Percentiles rank a stretch among this genome's conserved stretches.
Evolutionary conservation across 1,140 invertebrate species (phyloP).

Genomic region (Penaeus vannamei): DNA sequence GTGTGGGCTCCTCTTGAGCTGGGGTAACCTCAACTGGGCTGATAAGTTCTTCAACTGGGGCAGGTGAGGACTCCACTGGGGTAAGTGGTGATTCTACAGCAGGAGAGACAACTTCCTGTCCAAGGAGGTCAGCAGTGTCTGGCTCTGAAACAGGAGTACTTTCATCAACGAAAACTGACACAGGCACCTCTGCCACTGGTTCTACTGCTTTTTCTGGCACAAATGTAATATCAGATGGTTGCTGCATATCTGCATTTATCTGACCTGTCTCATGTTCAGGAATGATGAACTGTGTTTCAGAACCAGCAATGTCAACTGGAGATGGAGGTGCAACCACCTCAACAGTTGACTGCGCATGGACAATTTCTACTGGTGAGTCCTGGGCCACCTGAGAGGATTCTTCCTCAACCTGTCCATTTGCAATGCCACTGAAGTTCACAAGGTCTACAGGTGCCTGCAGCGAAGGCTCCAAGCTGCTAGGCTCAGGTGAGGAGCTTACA

Average conservation of each 20-base stretch:
- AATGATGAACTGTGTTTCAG: conserved; percentile 38
- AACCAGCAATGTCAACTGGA: conserved; percentile 37
- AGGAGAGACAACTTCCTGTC: too few species aligned
- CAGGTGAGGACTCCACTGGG: too few species aligned
- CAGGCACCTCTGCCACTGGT: conserved; percentile 48
- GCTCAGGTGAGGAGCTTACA: conserved; percentile 67
- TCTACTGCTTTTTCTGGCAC: conserved; percentile 50
- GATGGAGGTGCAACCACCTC: conserved; percentile 64
- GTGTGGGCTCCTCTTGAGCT: neutral
- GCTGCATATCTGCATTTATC: neutral
- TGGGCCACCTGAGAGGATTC: conserved; percentile 35
- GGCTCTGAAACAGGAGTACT: conserved; percentile 41
- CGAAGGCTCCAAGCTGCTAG: conserved; percentile 61
- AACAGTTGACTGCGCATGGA: conserved; percentile 67
- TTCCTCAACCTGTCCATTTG: conserved; percentile 48
- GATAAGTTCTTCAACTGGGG: too few species aligned
- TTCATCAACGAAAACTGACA: conserved; percentile 55
- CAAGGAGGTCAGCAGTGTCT: neutral
- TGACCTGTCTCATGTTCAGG: conserved; percentile 28
- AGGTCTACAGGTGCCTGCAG: conserved; percentile 37
- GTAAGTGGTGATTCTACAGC: too few species aligned
- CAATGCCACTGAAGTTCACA: conserved; percentile 21
- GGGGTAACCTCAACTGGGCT: neutral
- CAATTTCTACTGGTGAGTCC: conserved; percentile 62
- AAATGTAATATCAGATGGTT: conserved; percentile 50